Conservation (phyloP, 2,888 invertebrate genomes). For the Acrobeloides nanus region DNA sequence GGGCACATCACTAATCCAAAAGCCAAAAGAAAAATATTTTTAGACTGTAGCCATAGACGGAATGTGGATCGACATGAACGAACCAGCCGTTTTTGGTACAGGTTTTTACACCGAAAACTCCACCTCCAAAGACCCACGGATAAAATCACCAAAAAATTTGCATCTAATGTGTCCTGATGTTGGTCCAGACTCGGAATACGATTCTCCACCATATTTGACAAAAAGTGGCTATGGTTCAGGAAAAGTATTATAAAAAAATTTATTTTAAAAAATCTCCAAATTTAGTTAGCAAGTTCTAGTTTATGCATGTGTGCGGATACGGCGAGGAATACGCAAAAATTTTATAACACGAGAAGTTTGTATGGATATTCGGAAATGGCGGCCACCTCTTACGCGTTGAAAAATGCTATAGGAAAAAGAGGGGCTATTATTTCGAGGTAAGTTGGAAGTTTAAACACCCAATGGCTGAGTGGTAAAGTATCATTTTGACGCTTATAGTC, state of each 20-base stretch:
- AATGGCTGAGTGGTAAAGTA: too few species aligned
- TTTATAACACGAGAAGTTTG: conserved; percentile 72
- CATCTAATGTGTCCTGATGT: conserved; percentile 39
- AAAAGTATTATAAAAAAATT: too few species aligned
- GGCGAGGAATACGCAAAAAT: conserved; percentile 53
- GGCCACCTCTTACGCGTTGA: conserved; percentile 62
- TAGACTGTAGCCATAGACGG: conserved; percentile 66
- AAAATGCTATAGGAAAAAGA: conserved; percentile 52
- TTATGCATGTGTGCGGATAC: conserved; percentile 44
- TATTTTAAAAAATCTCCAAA: too few species aligned
- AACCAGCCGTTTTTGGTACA: conserved; percentile 70
- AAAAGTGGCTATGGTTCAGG: too few species aligned
- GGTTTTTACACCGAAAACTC: neutral
- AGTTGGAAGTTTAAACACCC: too few species aligned
- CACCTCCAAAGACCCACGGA: conserved; percentile 42
- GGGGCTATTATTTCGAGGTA: conserved; percentile 47
- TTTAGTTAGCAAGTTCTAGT: too few species aligned
- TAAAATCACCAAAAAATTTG: conserved; percentile 29
- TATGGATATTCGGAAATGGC: conserved; percentile 71
- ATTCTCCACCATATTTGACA: conserved; percentile 47
- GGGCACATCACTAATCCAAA: too few species aligned
- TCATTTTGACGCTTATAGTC: too few species aligned
- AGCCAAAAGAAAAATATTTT: conserved; percentile 26
- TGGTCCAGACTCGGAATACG: conserved; percentile 31
- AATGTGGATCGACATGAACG: conserved; percentile 85